These are phyloP conservation scores for Aphidius gifuensis DNA, from an alignment of 1,140 invertebrate genomes.

Conservation along the genomic window DNA sequence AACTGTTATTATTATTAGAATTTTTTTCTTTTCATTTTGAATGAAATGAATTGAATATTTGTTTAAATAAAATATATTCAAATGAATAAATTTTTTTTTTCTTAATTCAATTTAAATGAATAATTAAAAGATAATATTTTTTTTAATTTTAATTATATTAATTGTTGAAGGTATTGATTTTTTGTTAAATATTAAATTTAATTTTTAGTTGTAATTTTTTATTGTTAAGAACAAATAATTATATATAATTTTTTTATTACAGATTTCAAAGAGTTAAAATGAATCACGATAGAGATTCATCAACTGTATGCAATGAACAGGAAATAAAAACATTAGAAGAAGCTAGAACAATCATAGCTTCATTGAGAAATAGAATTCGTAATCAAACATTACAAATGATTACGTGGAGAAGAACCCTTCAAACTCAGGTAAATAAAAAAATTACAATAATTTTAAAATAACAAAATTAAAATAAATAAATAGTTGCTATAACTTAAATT, in stretches of 20 bases:
- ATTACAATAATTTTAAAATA: background rate
- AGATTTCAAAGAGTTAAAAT: background rate
- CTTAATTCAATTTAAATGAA: too few relatives aligned
- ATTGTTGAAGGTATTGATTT: too few relatives aligned
- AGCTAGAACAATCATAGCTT: constrained; percentile 54
- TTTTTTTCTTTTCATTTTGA: too few relatives aligned
- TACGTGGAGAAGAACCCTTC: constrained; percentile 55
- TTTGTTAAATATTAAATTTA: too few relatives aligned
- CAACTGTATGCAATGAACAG: constrained; percentile 25
- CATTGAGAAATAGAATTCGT: constrained; percentile 52
- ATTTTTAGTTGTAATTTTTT: too few relatives aligned
- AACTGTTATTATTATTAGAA: too few relatives aligned
- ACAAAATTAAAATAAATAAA: background rate
- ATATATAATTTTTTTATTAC: background rate
- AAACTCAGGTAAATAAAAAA: constrained; percentile 52
- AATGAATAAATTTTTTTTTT: too few relatives aligned
- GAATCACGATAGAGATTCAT: background rate
- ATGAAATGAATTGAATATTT: too few relatives aligned
- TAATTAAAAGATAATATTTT: too few relatives aligned
- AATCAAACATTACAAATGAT: constrained; percentile 57
- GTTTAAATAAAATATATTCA: too few relatives aligned
- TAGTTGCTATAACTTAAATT: background rate
- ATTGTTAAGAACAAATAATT: too few relatives aligned
- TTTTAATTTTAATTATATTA: too few relatives aligned
- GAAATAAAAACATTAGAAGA: constrained; percentile 57